Base-by-base conservation (phyloP, 30 jellyfish, hydroid and myxozoan species). In the Chrysaora quinquecirrha region DNA sequence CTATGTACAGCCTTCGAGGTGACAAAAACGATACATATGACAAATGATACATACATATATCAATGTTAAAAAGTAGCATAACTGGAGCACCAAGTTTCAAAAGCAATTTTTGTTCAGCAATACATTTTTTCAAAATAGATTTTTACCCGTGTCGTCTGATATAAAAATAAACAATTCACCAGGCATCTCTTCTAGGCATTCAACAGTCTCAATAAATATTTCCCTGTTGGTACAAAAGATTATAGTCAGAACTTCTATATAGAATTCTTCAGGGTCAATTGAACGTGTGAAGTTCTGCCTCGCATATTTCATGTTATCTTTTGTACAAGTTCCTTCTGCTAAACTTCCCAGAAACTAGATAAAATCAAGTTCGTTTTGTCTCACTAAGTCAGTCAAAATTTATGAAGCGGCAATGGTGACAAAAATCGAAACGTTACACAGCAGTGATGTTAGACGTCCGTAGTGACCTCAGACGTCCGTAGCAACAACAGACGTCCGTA, bases 341-440 rank as follows among this genome's bases (percentile, higher is more conserved):
- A 43, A 16, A 6, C 58, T 43, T 43, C 58, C 58, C 58, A 43
- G 16, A 43, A 43, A 43, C 9, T 43, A 9, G 9, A 43, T 16
- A 43, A 43, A 43, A 43, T 43, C 58, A 9, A 43, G 12, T 43
- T 43, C 58, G 16, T 43, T 43, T 43, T 43, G 58, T 16, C 58
- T 43, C 12, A 43, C 58, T 43, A 43, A 9, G 12, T 43, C 58
- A 6, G 58, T 43, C 58, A 43, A 43, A 43, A 16, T 25, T 4
- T 52, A 52, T 52, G 68, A 52, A 52, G 68, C 68, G 29, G 68
- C 68, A 52, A 3, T 52, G 6, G 68, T 52, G 68, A 52, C 68
- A 52, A 52, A 52, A 52, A 52, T 52, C 68, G 68, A 52, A 52
- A 52, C 68, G 19, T 52, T 52, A 52, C 68, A 52, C 68, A 9